A percentile compares a stretch with the other conserved stretches of the same genome.
Evolutionary conservation across 2,797 vertebrate genomes (phyloP).

Genomic region (Molossus molossus): DNA sequence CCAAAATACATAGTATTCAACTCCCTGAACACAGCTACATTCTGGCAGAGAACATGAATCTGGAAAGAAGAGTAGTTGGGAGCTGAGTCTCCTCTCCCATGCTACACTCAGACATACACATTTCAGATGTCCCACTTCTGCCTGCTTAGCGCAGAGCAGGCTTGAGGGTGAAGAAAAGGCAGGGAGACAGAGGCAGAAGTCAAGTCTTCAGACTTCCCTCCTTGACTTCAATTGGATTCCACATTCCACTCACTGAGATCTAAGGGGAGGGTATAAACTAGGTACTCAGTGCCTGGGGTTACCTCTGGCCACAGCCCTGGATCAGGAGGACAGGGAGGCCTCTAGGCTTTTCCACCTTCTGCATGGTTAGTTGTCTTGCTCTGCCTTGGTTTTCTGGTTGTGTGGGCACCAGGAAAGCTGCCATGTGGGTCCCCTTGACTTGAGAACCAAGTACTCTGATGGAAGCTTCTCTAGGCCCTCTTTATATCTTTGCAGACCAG

Average conservation of each 20-base stretch:
- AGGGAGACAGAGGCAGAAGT: not conserved
- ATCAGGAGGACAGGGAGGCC: not conserved
- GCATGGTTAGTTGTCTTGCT: not conserved
- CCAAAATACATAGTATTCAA: conserved; percentile 38
- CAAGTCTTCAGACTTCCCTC: not conserved
- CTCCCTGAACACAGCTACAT: not conserved
- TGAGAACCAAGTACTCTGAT: not conserved
- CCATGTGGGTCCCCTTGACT: too few relatives aligned
- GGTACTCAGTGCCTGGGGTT: not conserved
- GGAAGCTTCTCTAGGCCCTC: not conserved
- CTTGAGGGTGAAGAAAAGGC: not conserved
- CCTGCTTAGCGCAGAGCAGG: not conserved
- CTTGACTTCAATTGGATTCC: not conserved
- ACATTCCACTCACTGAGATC: not conserved
- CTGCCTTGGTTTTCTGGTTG: not conserved
- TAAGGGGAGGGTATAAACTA: not conserved
- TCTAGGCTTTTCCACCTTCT: not conserved
- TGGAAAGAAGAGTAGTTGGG: conserved; percentile 6
- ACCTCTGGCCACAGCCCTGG: not conserved
- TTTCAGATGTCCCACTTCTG: not conserved
- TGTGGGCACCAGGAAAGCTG: not conserved
- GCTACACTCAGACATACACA: not conserved
- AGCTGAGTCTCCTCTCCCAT: not conserved
- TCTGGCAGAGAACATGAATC: not conserved
- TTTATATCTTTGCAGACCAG: not conserved